A percentile compares a stretch with the other conserved stretches of the same genome.
Evolutionary conservation across 1,140 invertebrate species (phyloP).

Genomic region (Drosophila pachea): DNA sequence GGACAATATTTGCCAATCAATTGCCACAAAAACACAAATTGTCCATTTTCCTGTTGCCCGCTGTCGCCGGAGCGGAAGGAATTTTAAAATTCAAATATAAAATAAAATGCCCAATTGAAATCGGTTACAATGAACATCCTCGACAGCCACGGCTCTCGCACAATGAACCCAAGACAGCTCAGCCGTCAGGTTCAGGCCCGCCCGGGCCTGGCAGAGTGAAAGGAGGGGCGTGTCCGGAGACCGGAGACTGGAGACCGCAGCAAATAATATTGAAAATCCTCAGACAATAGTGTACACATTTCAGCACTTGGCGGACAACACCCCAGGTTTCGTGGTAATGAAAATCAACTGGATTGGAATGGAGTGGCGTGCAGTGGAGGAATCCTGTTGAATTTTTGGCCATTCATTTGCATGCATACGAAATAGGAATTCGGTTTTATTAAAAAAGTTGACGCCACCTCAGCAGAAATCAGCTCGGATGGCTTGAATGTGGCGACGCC

Average conservation of each 20-base stretch:
- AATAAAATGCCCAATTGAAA: conserved; percentile 78
- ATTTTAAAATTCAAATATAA: conserved; percentile 79
- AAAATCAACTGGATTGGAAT: conserved; percentile 67
- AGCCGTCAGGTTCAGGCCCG: conserved; percentile 23
- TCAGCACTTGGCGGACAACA: conserved; percentile 39
- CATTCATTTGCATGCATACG: conserved; percentile 52
- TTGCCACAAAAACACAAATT: conserved; percentile 78
- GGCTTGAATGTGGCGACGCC: conserved; percentile 36
- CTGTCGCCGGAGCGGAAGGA: conserved; percentile 71
- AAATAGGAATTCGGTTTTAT: conserved; percentile 60
- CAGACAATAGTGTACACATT: conserved; percentile 71
- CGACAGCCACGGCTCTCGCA: conserved; percentile 27
- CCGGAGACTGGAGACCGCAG: conserved; percentile 49
- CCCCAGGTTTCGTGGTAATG: conserved; percentile 71
- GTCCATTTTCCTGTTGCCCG: conserved; percentile 77
- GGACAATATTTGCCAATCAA: conserved; percentile 78
- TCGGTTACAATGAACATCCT: conserved; percentile 65
- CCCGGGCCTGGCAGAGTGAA: conserved; percentile 3
- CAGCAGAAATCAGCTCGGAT: conserved; percentile 34
- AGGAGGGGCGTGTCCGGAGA: not conserved
- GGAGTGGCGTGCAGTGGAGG: conserved; percentile 9
- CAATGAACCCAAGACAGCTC: conserved; percentile 59
- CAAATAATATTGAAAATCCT: conserved; percentile 77
- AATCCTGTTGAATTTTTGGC: conserved; percentile 55
- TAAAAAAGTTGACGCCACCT: conserved; percentile 60